Percentiles rank a stretch among this genome's conserved stretches.
phyloP scores from a whole-genome alignment of 23 tunicate species.

The Ascidia mentula region DNA sequence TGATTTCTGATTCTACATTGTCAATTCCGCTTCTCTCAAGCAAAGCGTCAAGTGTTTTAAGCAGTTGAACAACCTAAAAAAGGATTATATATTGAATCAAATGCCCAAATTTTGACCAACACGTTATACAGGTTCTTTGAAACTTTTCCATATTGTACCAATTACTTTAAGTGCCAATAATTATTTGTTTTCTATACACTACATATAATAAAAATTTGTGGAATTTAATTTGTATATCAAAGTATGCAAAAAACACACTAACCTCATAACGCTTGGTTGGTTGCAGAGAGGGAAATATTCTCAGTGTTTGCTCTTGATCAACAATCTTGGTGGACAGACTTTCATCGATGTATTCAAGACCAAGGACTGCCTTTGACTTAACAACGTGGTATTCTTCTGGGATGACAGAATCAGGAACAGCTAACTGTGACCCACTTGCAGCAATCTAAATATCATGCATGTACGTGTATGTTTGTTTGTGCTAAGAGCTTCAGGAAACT shows the following conservation, averaged over 20 bases:
- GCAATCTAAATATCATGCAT: background rate
- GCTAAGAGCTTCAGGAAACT: no score
- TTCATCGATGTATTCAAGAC: conserved; percentile 87
- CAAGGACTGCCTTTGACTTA: conserved; percentile 83
- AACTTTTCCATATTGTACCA: background rate
- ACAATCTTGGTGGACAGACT: conserved; percentile 50
- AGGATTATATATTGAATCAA: background rate
- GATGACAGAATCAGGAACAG: conserved; percentile 76
- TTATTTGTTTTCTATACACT: no score
- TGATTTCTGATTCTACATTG: conserved; percentile 54
- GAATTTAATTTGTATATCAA: no score
- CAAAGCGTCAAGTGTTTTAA: conserved; percentile 84
- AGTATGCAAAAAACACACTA: no score
- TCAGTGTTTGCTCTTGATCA: conserved; percentile 68
- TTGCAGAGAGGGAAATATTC: conserved; percentile 89
- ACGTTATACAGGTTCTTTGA: background rate
- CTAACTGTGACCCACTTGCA: conserved; percentile 18
- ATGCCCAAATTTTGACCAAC: background rate
- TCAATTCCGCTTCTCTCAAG: conserved; percentile 74
- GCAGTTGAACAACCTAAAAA: conserved; percentile 82
- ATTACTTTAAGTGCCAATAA: background rate
- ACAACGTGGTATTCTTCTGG: conserved; percentile 92
- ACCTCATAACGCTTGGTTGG: conserved; percentile 95
- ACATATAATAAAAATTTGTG: no score
- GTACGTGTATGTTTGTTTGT: no score